Evolutionary conservation across 2,797 vertebrate genomes (phyloP), one percentile per base, ranked within the genome.

Genomic region (Benthosema pterotum): DNA sequence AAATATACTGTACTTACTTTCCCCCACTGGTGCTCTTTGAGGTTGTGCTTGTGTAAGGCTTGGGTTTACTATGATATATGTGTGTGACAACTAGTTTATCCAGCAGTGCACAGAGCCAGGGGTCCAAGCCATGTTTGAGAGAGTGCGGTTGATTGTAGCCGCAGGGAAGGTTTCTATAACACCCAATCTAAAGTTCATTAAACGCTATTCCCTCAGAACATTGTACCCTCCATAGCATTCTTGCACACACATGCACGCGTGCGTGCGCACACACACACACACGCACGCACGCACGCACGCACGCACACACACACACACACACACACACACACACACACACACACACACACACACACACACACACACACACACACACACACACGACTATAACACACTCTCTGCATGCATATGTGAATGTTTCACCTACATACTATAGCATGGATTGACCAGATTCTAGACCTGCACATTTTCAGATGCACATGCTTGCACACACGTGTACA

Each of bases 111-210:
- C 64, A 47, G 73, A 80, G 63, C 78, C 69, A 69, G 64, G 66
- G 78, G 73, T 68, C 65, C 82, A 45, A 67, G 73, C 73, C 72
- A 80, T 67, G 76, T 80, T 82, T 67, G 57, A 80, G 66, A 74
- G 82, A 80, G 66, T 67, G 11, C 45, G 69, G 65, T 53, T 77
- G 79, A 79, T 83, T 78, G 75, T 80, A 75, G 83, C 86, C 79
- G 63, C 63, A 76, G 80, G 82, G 82, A 82, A 78, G 79, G 67
- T 77, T 79, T 86, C 75, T 77, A 78, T 77, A 78, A 89, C 81
- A 86, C 84, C 78, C 75, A 84, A 87, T 88, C 78, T 89, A 78
- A 84, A 88, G 84, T 88, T 88, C 83, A 90, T 89, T 84, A 88
- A 81, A 81, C 70, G 72, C 74, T 82, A 79, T 61, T 83, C 60